phyloP scores from a whole-genome alignment of 2,888 invertebrate genomes.

The Folsomia manolachei region DNA sequence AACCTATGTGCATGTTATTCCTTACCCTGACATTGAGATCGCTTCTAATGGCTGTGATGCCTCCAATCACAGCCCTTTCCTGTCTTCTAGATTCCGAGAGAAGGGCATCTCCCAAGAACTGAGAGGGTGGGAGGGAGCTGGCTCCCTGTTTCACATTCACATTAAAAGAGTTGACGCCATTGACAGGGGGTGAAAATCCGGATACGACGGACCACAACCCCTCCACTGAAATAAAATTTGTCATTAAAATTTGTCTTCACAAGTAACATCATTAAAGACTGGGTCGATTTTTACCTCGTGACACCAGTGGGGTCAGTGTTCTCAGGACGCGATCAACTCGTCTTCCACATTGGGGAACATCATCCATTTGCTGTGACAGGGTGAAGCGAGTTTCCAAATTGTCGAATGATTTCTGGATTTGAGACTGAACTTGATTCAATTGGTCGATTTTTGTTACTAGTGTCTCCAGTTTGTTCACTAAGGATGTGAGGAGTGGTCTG shows the following conservation, averaged over 20 bases:
- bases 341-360: conserved; percentile 48
- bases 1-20: too few species aligned
- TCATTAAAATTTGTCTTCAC: too few species aligned
- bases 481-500: conserved; percentile 47
- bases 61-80: conserved; percentile 49
- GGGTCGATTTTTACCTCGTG: too few species aligned
- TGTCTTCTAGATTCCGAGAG: conserved; percentile 48
- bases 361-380: conserved; percentile 38
- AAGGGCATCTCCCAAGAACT: conserved; percentile 48
- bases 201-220: conserved; percentile 49
- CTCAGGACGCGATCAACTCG: conserved; percentile 48
- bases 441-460: conserved; percentile 46
- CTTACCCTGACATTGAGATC: conserved; percentile 48
- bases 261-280: too few species aligned
- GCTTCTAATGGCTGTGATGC: conserved; percentile 48
- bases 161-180: conserved; percentile 23
- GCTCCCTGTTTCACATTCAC: conserved; percentile 32
- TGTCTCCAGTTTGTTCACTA: conserved; percentile 45
- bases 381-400: conserved; percentile 46
- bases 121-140: conserved; percentile 36
- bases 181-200: conserved; percentile 28
- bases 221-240: too few species aligned
- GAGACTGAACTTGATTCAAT: conserved; percentile 39
- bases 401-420: conserved; percentile 49
- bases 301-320: conserved; percentile 49